Percentiles rank a stretch among this genome's conserved stretches.
These are phyloP conservation scores for Cephalophus harveyi DNA, from an alignment of 2,113 vertebrate genomes.

Conservation along the genomic window DNA sequence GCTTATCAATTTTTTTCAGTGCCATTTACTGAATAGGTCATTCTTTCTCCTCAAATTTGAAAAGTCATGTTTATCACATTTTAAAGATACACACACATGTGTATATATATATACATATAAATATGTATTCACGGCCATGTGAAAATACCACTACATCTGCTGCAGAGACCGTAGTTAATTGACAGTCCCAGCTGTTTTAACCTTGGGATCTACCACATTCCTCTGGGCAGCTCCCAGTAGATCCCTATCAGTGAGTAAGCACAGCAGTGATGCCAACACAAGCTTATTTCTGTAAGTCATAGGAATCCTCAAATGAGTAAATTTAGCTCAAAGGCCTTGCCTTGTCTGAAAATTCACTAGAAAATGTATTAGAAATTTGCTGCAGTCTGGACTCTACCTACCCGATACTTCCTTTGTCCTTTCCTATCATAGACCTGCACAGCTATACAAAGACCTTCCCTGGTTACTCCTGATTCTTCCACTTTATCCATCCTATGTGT, in stretches of 20 bases:
- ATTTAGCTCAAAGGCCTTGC: neutral
- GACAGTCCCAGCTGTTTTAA: neutral
- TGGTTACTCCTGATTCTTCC: neutral
- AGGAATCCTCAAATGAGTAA: neutral
- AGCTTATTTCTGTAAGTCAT: neutral
- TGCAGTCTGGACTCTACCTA: neutral
- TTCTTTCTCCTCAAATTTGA: neutral
- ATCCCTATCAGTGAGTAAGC: neutral
- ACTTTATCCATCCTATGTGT: neutral
- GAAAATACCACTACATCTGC: neutral
- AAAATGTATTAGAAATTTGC: neutral
- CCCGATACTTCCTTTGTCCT: neutral
- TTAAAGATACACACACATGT: neutral
- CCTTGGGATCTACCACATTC: neutral
- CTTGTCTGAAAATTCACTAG: neutral
- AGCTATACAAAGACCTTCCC: neutral
- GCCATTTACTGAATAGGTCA: neutral
- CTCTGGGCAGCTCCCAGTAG: neutral
- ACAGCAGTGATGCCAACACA: neutral
- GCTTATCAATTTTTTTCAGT: neutral
- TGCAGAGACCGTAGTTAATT: neutral
- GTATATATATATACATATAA: fast-evolving
- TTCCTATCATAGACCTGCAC: neutral
- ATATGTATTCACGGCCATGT: too few species aligned
- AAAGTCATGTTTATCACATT: neutral